A percentile compares a stretch with the other conserved stretches of the same genome.
These are phyloP conservation scores for Intellagama lesueurii DNA, from an alignment of 2,797 vertebrate genomes.

Conservation along the genomic window DNA sequence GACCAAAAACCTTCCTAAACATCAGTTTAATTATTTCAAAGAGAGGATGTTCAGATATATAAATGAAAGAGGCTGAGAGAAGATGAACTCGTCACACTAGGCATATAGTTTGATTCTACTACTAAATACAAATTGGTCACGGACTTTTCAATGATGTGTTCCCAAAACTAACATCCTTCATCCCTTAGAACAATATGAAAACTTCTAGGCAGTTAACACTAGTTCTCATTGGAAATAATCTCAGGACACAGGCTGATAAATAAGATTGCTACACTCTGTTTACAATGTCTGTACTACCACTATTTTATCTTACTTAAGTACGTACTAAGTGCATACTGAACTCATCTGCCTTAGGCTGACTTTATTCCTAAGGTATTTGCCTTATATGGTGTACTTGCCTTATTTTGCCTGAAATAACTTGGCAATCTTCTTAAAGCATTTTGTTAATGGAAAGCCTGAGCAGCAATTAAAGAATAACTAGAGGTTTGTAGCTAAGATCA, in stretches of 20 bases:
- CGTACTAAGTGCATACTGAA: neutral
- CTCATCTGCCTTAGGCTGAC: neutral
- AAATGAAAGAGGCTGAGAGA: neutral
- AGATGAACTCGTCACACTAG: neutral
- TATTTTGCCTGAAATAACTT: neutral
- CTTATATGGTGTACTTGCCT: rapidly evolving
- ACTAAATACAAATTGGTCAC: neutral
- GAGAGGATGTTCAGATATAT: neutral
- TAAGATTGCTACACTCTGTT: constrained; percentile 41
- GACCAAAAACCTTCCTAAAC: neutral
- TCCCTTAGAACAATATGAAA: neutral
- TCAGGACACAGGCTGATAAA: constrained; percentile 51
- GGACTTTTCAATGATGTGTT: neutral
- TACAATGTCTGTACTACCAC: neutral
- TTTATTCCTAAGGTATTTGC: neutral
- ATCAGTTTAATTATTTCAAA: neutral
- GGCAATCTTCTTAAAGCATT: neutral
- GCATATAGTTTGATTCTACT: neutral
- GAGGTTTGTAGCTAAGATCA: neutral
- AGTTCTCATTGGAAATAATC: constrained; percentile 39
- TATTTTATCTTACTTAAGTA: neutral
- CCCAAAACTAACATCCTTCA: neutral
- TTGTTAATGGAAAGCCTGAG: rapidly evolving
- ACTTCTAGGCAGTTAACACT: constrained; percentile 35
- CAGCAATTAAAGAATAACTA: neutral